Evolutionary conservation across 2,113 vertebrate genomes (phyloP), one percentile per base, ranked within the genome.

Genomic region (Eleginops maclovinus): DNA sequence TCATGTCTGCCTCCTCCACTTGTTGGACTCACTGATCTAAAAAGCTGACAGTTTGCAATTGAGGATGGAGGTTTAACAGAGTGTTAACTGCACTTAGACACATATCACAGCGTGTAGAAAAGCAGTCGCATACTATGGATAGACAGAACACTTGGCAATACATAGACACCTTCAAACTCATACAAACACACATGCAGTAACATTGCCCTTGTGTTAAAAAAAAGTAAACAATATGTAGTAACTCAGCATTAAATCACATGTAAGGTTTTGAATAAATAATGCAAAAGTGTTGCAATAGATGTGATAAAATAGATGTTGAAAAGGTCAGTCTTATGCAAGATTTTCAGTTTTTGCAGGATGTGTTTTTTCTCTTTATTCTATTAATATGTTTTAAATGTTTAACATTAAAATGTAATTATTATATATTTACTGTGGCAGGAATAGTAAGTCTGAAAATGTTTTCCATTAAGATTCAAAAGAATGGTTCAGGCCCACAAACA

Each of bases 1-100:
- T 79, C 64, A 67, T 73, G 75, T 87, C 82, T 84, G 77, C 51
- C 75, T 87, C 73, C 55, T 83, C 69, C 80, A 87, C 82, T 83
- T 91, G 84, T 85, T 89, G 81, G 62, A 79, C 50, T 78, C 64
- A 69, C 12, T 72, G 58, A 75, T 91, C 28, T 73, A 75, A 75
- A 85, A 86, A 87, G 56, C 72, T 77, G 79, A 72, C 84, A 72
- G 68, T 68, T 88, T 2, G 19, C 44, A 72, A 56, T 80, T 81
- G 64, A 59, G 36, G 59, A 46, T 60, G 66, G 44, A 79, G 70
- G 58, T 77, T 75, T 72, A 81, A 77, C 76, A 68, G 78, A 73
- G 71, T 77, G 73, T 81, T 85, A 81, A 73, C 79, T 51, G 61
- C 65, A 47, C 62, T 81, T n/a, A 83, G 36, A 68, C 28, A 21